Percentiles rank a stretch among this genome's conserved stretches.
Evolutionary conservation across 1,140 invertebrate genomes (phyloP).

Genomic region (Phortica variegata): DNA sequence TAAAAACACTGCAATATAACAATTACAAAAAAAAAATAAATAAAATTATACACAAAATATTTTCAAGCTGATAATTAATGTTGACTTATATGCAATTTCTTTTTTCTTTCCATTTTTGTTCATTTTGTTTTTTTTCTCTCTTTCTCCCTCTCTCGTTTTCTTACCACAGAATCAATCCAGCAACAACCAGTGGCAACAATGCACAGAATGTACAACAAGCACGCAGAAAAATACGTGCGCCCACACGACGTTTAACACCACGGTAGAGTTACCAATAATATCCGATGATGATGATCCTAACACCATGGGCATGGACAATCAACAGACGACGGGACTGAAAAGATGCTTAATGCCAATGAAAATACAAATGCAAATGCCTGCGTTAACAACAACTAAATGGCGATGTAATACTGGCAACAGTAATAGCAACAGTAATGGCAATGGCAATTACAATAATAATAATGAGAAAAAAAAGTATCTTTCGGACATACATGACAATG

Average conservation of each 20-base stretch:
- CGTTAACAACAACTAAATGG: not conserved
- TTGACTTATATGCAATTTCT: too few species aligned
- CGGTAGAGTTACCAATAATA: slow-evolving; percentile 34
- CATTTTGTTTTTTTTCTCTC: not conserved
- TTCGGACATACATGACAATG: not conserved
- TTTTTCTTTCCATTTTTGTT: too few species aligned
- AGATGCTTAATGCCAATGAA: not conserved
- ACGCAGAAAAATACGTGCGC: slow-evolving; percentile 33
- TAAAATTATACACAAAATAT: too few species aligned
- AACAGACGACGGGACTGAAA: not conserved
- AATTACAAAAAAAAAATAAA: too few species aligned
- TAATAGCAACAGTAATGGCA: not conserved
- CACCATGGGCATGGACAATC: slow-evolving; percentile 4
- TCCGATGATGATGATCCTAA: slow-evolving; percentile 7
- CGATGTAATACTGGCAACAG: not conserved
- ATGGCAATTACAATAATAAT: slow-evolving; percentile 5
- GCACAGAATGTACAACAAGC: slow-evolving; percentile 25
- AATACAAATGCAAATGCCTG: not conserved
- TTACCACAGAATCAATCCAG: slow-evolving; percentile 38
- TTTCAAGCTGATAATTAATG: too few species aligned
- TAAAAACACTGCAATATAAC: too few species aligned
- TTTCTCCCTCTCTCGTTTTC: not conserved
- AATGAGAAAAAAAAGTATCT: slow-evolving; percentile 1
- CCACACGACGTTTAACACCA: slow-evolving; percentile 32
- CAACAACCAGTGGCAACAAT: slow-evolving; percentile 22